Conservation (phyloP, 2,797 vertebrate genomes). For the Mus spretus region DNA sequence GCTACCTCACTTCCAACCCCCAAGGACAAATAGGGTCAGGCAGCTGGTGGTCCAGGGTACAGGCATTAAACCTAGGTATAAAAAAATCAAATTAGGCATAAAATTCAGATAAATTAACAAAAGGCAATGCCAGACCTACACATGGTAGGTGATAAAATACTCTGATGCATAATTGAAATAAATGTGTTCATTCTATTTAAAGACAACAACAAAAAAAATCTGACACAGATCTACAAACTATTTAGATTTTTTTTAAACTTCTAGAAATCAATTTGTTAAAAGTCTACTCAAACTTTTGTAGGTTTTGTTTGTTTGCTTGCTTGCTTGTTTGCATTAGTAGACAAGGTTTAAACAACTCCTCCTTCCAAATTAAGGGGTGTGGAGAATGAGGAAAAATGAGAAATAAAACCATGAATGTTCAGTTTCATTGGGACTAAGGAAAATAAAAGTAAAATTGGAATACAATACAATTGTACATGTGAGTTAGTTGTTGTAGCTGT, state of each 20-base stretch:
- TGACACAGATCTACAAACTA: background rate
- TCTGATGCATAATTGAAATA: background rate
- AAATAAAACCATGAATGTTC: background rate
- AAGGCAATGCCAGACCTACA: background rate
- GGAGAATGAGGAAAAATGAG: background rate
- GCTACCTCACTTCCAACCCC: background rate
- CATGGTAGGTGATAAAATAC: background rate
- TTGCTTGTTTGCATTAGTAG: background rate
- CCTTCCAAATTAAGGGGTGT: background rate
- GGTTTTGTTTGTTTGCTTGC: background rate
- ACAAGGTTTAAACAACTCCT: background rate
- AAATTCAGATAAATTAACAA: background rate
- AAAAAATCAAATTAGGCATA: background rate
- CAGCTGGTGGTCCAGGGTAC: background rate
- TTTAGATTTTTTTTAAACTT: background rate
- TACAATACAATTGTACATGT: background rate
- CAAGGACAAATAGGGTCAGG: background rate
- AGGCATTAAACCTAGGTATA: background rate
- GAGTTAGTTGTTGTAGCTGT: background rate
- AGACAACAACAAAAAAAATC: background rate
- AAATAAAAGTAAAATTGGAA: background rate
- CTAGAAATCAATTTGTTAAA: background rate
- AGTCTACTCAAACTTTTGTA: background rate
- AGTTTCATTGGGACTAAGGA: background rate
- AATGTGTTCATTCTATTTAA: conserved; percentile 9